Percentiles rank a stretch among this genome's conserved stretches.
Conservation (phyloP, 2,888 invertebrate species). For the Lasioglossum malachurum region DNA sequence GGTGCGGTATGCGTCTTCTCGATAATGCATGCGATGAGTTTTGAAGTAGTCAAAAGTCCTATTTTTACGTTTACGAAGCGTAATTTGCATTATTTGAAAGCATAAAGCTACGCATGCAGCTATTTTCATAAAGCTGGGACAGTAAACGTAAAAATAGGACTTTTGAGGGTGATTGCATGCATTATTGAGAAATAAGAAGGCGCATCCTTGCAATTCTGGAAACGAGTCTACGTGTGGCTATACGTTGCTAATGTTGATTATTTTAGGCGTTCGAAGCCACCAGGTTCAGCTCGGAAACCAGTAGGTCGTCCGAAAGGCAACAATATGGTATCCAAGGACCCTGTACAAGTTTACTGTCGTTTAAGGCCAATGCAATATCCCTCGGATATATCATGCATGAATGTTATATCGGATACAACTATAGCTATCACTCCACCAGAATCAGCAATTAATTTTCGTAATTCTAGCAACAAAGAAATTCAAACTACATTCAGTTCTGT, state of each 20-base stretch:
- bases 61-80: too few species aligned
- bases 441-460: constrained; percentile 87
- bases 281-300: constrained; percentile 79
- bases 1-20: too few species aligned
- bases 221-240: too few species aligned
- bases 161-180: too few species aligned
- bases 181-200: too few species aligned
- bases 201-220: too few species aligned
- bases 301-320: constrained; percentile 75
- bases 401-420: constrained; percentile 89
- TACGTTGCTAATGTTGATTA: background rate
- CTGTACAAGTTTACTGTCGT: constrained; percentile 95
- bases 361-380: constrained; percentile 92
- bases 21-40: too few species aligned
- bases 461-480: constrained; percentile 88
- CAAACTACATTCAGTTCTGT: constrained; percentile 94
- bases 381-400: constrained; percentile 89
- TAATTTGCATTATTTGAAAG: too few species aligned
- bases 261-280: constrained; percentile 79
- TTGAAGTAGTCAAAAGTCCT: too few species aligned
- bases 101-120: too few species aligned
- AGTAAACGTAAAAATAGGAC: too few species aligned
- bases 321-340: constrained; percentile 87
- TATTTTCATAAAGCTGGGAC: too few species aligned
- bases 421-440: constrained; percentile 89